phyloP scores from a whole-genome alignment of 2,113 vertebrate species.

The Microcebus lehilahytsara region DNA sequence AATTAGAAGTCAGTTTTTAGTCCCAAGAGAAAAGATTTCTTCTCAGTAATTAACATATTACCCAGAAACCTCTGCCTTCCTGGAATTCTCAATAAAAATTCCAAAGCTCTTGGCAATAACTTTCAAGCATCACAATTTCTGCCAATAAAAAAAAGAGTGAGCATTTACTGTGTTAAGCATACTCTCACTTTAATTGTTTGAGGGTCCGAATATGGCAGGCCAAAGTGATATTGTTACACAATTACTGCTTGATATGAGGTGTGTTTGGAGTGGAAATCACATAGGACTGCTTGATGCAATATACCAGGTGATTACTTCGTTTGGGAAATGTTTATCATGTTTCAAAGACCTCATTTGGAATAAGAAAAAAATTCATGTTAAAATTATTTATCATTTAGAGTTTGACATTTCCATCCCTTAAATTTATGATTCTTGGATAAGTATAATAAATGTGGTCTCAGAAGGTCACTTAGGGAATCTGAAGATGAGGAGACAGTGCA shows the following conservation, averaged over 20 bases:
- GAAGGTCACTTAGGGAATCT: not conserved
- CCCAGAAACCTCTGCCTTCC: conserved; percentile 30
- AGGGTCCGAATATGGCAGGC: not conserved
- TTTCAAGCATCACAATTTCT: not conserved
- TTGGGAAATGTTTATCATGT: not conserved
- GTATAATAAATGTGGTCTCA: not conserved
- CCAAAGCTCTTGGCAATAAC: conserved; percentile 16
- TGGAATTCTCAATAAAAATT: conserved; percentile 47
- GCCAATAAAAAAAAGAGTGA: not conserved
- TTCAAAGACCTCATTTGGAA: not conserved
- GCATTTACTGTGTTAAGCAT: conserved; percentile 20
- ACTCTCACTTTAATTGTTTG: not conserved
- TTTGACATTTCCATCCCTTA: not conserved
- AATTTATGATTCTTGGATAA: not conserved
- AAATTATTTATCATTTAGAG: conserved; percentile 4
- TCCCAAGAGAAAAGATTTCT: not conserved
- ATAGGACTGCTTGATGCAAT: not conserved
- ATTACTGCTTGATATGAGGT: not conserved
- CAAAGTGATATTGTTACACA: conserved; percentile 46
- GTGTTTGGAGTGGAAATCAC: not conserved
- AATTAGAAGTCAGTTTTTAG: conserved; percentile 8
- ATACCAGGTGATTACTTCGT: not conserved
- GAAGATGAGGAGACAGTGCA: not conserved
- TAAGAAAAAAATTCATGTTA: not conserved
- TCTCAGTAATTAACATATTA: conserved; percentile 22